Base-by-base conservation (phyloP, 2,888 invertebrate genomes). In the Cephus sareptanus region DNA sequence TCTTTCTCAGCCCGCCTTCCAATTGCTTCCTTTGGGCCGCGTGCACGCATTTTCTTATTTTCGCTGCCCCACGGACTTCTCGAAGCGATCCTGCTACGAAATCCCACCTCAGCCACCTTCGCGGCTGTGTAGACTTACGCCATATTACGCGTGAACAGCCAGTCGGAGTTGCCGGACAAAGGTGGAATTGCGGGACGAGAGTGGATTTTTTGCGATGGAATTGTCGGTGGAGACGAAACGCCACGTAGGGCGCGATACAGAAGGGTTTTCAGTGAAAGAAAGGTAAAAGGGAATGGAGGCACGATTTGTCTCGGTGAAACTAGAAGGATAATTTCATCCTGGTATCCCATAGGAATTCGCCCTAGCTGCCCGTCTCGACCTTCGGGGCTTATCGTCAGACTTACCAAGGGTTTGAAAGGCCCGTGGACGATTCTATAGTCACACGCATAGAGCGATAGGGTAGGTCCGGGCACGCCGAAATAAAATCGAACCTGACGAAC, bases 1-100 rank as follows among this genome's bases (percentile, higher is more conserved):
- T 71, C 81, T 75, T 81, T 79, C 83, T 82, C 82, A 82, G 85
- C 83, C 83, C 84, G 85, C 87, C 89, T 87, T 89, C 86, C 87
- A 86, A 87, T 87, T 87, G 86, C 83, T 86, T 87, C 86, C 87
- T 87, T 88, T 84, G 84, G 80, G 74, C 76, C 80, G 56, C 73
- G 37, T 75, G 56, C 73, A 78, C 77, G 34, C 77, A 84, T 83
- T 85, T 87, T 83, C 82, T 82, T 81, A 81, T 84, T 84, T 83
- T 84, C 81, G 81, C 82, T 82, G 81, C 82, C 79, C 76, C 74
- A 75, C 69, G 73, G 76, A 37, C 74, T 35, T 56, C 56, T 56
- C 56, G 23, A 56, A 56, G 56, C 56, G 56, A 56, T 56, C 56
- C 56, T 56, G 56, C 56, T 3, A 23, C 56, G 56, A 56, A 56